phyloP scores from a whole-genome alignment of 2,113 vertebrate species.

The Notothenia rossii region DNA sequence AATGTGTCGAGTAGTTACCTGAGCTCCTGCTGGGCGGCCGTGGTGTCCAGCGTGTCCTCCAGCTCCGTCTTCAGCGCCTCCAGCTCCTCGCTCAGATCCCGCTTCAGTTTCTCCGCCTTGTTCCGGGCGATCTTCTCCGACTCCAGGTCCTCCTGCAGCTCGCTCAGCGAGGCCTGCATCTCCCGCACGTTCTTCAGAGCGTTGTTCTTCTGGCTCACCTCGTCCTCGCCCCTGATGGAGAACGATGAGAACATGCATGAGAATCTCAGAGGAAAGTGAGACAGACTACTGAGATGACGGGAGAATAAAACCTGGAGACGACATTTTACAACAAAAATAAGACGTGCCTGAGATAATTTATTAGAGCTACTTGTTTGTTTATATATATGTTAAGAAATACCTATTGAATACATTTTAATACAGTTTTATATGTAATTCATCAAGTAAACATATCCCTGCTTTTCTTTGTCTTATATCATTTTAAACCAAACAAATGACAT shows the following conservation, averaged over 20 bases:
- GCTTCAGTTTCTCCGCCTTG: slow-evolving; percentile 97
- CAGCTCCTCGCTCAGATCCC: slow-evolving; percentile 96
- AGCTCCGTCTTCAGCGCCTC: slow-evolving; percentile 97
- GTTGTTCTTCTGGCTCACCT: slow-evolving; percentile 94
- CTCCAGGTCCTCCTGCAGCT: slow-evolving; percentile 97
- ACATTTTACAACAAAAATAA: background rate
- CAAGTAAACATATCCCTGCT: too few relatives aligned
- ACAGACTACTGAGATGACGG: background rate
- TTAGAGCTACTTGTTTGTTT: background rate
- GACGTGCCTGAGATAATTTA: background rate
- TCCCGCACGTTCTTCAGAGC: slow-evolving; percentile 93
- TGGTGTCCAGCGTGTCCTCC: slow-evolving; percentile 97
- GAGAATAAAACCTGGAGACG: background rate
- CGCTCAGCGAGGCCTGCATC: slow-evolving; percentile 93
- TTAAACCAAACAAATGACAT: too few relatives aligned
- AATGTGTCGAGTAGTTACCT: slow-evolving; percentile 81
- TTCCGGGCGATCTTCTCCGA: slow-evolving; percentile 93
- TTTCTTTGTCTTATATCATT: too few relatives aligned
- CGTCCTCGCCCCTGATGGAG: slow-evolving; percentile 91
- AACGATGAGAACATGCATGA: background rate
- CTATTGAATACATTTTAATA: too few relatives aligned
- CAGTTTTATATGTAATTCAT: too few relatives aligned
- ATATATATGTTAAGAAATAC: background rate
- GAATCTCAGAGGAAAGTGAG: background rate
- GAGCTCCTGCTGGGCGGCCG: slow-evolving; percentile 96